Evolutionary conservation across 1,140 invertebrate genomes (phyloP).

Genomic region (Aphelinus certus): DNA sequence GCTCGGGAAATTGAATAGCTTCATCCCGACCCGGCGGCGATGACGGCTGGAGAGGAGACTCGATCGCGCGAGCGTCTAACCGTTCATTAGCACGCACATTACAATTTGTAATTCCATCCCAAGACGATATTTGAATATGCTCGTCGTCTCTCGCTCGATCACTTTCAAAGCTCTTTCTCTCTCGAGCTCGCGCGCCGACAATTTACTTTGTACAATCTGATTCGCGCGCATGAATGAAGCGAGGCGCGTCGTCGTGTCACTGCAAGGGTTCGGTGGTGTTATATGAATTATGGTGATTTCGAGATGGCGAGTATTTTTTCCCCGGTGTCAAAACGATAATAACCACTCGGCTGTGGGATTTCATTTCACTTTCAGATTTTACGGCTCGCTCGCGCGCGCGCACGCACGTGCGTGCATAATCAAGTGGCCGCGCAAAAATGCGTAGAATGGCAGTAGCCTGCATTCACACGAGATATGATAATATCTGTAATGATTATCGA

Average conservation of each 20-base stretch:
- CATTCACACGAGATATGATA: no score
- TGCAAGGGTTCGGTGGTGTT: not conserved
- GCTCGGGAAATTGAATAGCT: no score
- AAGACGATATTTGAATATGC: not conserved
- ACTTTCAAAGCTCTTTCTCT: no score
- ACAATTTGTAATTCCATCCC: conserved; percentile 7
- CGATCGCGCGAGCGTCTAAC: no score
- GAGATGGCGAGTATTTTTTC: not conserved
- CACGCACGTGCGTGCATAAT: conserved; percentile 11
- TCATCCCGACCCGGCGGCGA: no score
- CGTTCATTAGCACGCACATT: not conserved
- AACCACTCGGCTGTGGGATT: conserved; percentile 1
- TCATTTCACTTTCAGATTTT: conserved; percentile 29
- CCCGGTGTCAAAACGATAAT: conserved; percentile 15
- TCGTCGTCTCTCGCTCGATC: not conserved
- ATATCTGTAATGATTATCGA: no score
- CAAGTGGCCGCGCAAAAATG: not conserved
- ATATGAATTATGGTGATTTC: conserved; percentile 22
- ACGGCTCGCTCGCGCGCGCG: not conserved
- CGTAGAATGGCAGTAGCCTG: not conserved
- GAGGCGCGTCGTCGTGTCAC: no score
- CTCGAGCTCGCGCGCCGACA: no score
- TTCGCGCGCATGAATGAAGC: no score
- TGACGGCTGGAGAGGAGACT: no score
- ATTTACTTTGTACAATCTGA: no score